Evolutionary conservation across 1,140 invertebrate genomes (phyloP).

Genomic region (Tetramorium alpestre): DNA sequence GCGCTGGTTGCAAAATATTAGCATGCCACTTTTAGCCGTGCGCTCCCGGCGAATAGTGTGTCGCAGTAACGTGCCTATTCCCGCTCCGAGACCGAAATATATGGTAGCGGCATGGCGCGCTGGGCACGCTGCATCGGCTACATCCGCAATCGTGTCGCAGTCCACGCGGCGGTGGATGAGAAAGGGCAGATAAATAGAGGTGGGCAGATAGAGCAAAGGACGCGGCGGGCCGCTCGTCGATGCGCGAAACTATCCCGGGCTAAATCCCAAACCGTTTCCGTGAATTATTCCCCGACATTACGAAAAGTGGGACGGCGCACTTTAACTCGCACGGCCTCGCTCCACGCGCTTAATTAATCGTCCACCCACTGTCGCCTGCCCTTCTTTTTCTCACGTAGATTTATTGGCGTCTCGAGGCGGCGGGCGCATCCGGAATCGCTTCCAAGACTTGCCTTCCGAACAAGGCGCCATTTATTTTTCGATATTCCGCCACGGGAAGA

Average conservation of each 20-base stretch:
- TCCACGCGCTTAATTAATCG: slow-evolving; percentile 72
- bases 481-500: slow-evolving; percentile 28
- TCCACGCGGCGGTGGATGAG: slow-evolving; percentile 8
- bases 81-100: slow-evolving; percentile 66
- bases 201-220: slow-evolving; percentile 37
- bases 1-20: slow-evolving; percentile 74
- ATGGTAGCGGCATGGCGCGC: slow-evolving; percentile 5
- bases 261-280: slow-evolving; percentile 73
- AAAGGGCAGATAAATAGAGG: slow-evolving; percentile 65
- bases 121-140: slow-evolving; percentile 44
- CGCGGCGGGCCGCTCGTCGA: slow-evolving; percentile 58
- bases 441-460: slow-evolving; percentile 42
- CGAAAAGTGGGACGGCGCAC: slow-evolving; percentile 72
- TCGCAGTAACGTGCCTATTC: slow-evolving; percentile 55
- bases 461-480: slow-evolving; percentile 65
- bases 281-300: slow-evolving; percentile 75
- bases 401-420: slow-evolving; percentile 68
- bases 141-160: slow-evolving; percentile 68
- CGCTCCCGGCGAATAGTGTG: slow-evolving; percentile 70
- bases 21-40: slow-evolving; percentile 61
- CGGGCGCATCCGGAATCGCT: slow-evolving; percentile 30
- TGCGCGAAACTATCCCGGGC: slow-evolving; percentile 45
- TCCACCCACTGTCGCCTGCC: slow-evolving; percentile 16
- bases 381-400: slow-evolving; percentile 56
- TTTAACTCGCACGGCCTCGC: slow-evolving; percentile 68